Percentiles rank a stretch among this genome's conserved stretches.
Evolutionary conservation across 35 echinoderm and acorn worm species (phyloP).

Genomic region (Diadema setosum): DNA sequence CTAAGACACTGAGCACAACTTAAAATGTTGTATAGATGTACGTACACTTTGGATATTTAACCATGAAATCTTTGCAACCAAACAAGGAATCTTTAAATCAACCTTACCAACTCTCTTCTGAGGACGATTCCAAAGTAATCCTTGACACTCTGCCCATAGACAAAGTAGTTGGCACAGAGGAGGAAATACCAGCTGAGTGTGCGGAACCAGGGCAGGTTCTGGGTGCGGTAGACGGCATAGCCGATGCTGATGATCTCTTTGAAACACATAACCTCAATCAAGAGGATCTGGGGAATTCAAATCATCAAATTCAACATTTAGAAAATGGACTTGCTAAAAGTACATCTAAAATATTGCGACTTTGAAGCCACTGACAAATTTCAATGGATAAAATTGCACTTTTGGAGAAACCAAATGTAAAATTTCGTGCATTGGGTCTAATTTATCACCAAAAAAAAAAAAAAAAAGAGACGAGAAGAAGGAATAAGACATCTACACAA

Average conservation of each 20-base stretch:
- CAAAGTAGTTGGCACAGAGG: slow-evolving; percentile 95
- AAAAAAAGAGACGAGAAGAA: too few relatives aligned
- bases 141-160: slow-evolving; percentile 93
- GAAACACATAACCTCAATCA: slow-evolving; percentile 97
- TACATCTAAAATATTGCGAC: too few relatives aligned
- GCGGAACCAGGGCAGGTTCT: slow-evolving; percentile 94
- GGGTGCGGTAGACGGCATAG: slow-evolving; percentile 84
- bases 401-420: too few relatives aligned
- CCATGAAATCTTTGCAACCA: not conserved
- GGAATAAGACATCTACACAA: too few relatives aligned
- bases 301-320: too few relatives aligned
- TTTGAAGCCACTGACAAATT: too few relatives aligned
- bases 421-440: too few relatives aligned
- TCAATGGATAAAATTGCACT: too few relatives aligned
- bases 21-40: not conserved
- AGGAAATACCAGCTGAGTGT: slow-evolving; percentile 99
- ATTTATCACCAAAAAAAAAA: too few relatives aligned
- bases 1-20: not conserved
- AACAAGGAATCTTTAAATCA: not conserved
- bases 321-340: too few relatives aligned
- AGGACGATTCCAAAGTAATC: slow-evolving; percentile 98
- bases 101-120: slow-evolving; percentile 80
- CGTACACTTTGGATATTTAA: not conserved
- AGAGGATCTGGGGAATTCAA: slow-evolving; percentile 57
- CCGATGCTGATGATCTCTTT: slow-evolving; percentile 96